phyloP scores from a whole-genome alignment of 2,113 vertebrate genomes.

The Oreotrochilus melanogaster region DNA sequence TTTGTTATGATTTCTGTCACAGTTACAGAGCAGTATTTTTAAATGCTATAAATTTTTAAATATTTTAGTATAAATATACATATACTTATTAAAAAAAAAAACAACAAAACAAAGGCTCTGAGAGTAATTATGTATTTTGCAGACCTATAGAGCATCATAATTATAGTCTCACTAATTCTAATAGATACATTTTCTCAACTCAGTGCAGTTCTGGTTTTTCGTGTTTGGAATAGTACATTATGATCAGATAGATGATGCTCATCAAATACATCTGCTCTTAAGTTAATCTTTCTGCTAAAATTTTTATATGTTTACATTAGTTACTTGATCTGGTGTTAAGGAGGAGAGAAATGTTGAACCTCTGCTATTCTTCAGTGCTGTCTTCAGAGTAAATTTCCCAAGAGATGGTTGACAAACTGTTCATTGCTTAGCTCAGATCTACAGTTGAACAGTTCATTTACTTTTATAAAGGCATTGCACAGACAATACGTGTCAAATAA shows the following conservation, averaged over 20 bases:
- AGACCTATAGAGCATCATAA: background rate
- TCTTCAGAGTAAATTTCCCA: background rate
- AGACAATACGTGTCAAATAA: background rate
- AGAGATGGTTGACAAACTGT: background rate
- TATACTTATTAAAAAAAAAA: too few relatives aligned
- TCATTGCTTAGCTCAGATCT: background rate
- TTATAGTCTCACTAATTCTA: background rate
- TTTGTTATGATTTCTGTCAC: background rate
- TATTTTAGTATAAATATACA: too few relatives aligned
- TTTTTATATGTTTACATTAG: background rate
- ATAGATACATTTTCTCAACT: background rate
- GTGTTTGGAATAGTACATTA: background rate
- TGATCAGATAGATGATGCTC: background rate
- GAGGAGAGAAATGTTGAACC: background rate
- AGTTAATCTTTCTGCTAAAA: background rate
- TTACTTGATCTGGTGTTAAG: background rate
- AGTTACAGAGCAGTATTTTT: background rate
- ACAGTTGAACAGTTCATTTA: background rate
- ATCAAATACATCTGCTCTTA: background rate
- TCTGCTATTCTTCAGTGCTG: background rate
- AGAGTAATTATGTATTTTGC: background rate
- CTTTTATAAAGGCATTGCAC: background rate
- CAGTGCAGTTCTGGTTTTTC: background rate
- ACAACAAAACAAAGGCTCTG: background rate
- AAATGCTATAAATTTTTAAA: background rate